A percentile compares a stretch with the other conserved stretches of the same genome.
Conservation (phyloP, 2,113 vertebrate species). For the Nicator chloris region DNA sequence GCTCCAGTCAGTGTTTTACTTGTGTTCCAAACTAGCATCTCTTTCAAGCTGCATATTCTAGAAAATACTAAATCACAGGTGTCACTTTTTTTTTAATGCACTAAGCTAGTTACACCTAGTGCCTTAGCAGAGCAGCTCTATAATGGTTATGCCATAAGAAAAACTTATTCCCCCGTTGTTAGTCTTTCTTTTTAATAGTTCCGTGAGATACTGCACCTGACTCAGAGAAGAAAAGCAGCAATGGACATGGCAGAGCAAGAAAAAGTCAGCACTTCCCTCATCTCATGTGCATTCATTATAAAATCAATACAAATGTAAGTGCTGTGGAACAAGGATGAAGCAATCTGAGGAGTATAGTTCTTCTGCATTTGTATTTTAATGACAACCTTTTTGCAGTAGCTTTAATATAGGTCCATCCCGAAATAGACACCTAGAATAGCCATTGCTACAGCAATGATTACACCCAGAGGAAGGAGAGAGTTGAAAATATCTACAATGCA, state of each 20-base stretch:
- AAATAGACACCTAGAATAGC: background rate
- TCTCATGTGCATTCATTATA: background rate
- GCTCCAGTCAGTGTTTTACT: background rate
- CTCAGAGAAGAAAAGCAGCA: background rate
- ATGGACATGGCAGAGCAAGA: background rate
- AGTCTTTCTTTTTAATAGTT: background rate
- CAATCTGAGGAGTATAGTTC: background rate
- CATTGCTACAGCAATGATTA: background rate
- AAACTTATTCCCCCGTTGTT: background rate
- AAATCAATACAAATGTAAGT: slow-evolving; percentile 5
- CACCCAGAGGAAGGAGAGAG: background rate
- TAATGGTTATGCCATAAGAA: background rate
- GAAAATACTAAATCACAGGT: background rate
- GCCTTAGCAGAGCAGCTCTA: background rate
- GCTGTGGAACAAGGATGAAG: background rate
- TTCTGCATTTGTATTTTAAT: background rate
- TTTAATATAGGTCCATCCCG: background rate
- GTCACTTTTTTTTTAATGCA: background rate
- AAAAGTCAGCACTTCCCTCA: background rate
- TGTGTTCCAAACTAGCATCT: background rate
- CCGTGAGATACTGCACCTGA: background rate
- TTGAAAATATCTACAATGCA: background rate
- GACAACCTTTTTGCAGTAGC: background rate
- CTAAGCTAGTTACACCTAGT: background rate
- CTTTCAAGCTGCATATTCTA: background rate